phyloP scores from a whole-genome alignment of 2,888 invertebrate genomes.

The Drosophila ezoana region DNA sequence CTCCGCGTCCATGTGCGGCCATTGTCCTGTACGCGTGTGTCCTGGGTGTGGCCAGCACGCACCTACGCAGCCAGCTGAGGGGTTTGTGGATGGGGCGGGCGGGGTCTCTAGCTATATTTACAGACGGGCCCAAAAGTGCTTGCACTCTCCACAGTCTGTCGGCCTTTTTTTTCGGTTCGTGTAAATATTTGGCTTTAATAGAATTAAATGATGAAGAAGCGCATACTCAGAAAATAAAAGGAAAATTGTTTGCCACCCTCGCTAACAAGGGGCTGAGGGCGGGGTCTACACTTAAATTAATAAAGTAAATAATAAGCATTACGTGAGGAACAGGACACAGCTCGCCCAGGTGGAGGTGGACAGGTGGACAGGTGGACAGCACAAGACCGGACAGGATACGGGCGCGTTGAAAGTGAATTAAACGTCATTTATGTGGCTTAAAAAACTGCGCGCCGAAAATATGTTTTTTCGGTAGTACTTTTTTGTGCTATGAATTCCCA shows the following conservation, averaged over 20 bases:
- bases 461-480: slow-evolving; percentile 14
- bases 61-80: slow-evolving; percentile 8
- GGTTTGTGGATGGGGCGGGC: neutral
- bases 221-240: slow-evolving; percentile 15
- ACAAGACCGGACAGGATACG: neutral
- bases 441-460: slow-evolving; percentile 29
- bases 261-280: slow-evolving; percentile 22
- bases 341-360: slow-evolving; percentile 18
- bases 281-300: slow-evolving; percentile 79
- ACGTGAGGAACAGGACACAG: slow-evolving; percentile 32
- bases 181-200: slow-evolving; percentile 79
- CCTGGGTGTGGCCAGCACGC: slow-evolving; percentile 43
- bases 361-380: slow-evolving; percentile 6
- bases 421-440: slow-evolving; percentile 73
- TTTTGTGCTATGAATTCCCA: slow-evolving; percentile 4
- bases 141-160: slow-evolving; percentile 30
- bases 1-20: slow-evolving; percentile 5
- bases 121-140: slow-evolving; percentile 35
- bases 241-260: slow-evolving; percentile 58
- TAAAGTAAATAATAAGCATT: slow-evolving; percentile 80
- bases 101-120: slow-evolving; percentile 9
- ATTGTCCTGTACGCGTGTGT: slow-evolving; percentile 22
- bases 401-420: slow-evolving; percentile 73
- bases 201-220: slow-evolving; percentile 74
- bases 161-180: slow-evolving; percentile 28